Evolutionary conservation across 2,113 vertebrate species (phyloP).

Genomic region (Psammodynastes pulverulentus): DNA sequence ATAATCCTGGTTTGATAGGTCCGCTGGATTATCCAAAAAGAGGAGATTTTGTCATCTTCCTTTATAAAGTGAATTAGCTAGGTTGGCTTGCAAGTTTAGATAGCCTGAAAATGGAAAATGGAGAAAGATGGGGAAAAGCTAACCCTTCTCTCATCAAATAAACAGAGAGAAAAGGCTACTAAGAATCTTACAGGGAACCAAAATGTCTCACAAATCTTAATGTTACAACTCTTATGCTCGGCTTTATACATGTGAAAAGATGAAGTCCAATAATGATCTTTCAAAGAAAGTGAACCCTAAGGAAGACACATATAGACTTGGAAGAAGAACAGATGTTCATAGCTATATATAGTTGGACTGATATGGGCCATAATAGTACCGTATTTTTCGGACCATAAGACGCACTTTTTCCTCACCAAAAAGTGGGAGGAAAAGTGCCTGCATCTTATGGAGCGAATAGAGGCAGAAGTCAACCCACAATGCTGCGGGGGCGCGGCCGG

Average conservation of each 20-base stretch:
- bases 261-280: background rate
- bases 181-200: background rate
- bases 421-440: too few relatives aligned
- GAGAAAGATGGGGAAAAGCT: background rate
- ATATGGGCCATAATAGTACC: background rate
- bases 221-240: background rate
- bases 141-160: background rate
- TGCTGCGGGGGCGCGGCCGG: too few relatives aligned
- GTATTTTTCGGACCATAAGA: too few relatives aligned
- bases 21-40: background rate
- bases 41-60: background rate
- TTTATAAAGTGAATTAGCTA: background rate
- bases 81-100: background rate
- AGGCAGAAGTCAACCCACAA: too few relatives aligned
- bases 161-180: background rate
- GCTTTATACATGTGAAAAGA: background rate
- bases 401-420: too few relatives aligned
- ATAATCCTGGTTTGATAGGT: background rate
- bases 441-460: too few relatives aligned
- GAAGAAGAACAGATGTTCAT: background rate
- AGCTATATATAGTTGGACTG: background rate
- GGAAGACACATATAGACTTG: background rate
- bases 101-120: background rate
- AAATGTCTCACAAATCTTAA: background rate
- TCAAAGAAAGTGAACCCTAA: background rate